Evolutionary conservation across 2,888 invertebrate species (phyloP).

Genomic region (Cyaniris semiargus): DNA sequence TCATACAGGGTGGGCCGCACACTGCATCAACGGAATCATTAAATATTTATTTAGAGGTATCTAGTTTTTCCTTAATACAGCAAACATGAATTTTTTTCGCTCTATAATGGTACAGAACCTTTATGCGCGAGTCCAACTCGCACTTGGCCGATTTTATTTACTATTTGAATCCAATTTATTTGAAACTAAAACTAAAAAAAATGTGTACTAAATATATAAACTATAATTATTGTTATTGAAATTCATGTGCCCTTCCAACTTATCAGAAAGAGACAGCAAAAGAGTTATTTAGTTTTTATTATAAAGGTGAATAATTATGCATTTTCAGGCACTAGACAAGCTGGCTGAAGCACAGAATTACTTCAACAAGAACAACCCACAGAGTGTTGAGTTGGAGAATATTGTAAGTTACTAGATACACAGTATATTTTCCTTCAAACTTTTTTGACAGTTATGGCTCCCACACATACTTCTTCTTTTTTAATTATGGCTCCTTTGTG

Average conservation of each 20-base stretch:
- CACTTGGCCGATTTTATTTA: no score
- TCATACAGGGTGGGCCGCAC: conserved; percentile 91
- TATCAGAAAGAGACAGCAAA: neutral
- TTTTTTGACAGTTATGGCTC: neutral
- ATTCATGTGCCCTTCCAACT: no score
- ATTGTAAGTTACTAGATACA: conserved; percentile 85
- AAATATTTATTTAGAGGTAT: conserved; percentile 70
- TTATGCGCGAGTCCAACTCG: no score
- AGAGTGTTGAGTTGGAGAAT: conserved; percentile 95
- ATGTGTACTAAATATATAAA: no score
- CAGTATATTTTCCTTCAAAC: neutral
- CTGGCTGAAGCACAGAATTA: conserved; percentile 93
- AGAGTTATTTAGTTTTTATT: no score
- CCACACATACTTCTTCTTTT: no score
- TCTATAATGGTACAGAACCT: no score
- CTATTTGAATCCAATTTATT: no score
- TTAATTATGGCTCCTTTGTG: no score
- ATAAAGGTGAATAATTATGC: conserved; percentile 45
- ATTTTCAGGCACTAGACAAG: conserved; percentile 88
- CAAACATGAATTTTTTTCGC: no score
- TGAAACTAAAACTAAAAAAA: neutral
- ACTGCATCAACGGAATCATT: conserved; percentile 81
- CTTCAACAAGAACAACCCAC: conserved; percentile 95
- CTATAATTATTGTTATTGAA: no score
- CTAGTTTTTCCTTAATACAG: neutral